Conservation (phyloP, 2,113 vertebrate genomes). For the Bagarius yarrelli region DNA sequence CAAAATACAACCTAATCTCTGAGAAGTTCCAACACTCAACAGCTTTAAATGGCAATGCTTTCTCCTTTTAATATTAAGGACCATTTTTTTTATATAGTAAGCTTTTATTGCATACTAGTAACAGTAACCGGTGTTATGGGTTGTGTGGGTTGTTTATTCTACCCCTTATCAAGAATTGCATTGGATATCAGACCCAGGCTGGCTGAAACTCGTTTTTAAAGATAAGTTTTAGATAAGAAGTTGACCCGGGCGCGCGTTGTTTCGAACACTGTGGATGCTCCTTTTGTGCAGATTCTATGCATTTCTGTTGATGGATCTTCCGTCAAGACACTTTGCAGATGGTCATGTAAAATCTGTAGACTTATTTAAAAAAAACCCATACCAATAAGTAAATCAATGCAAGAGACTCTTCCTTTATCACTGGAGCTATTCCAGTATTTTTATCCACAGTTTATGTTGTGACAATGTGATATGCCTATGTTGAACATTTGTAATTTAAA, state of each 20-base stretch:
- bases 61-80: slow-evolving; percentile 59
- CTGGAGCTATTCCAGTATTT: slow-evolving; percentile 52
- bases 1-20: slow-evolving; percentile 19
- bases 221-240: slow-evolving; percentile 56
- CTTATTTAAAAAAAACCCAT: slow-evolving; percentile 61
- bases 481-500: slow-evolving; percentile 73
- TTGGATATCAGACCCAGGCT: slow-evolving; percentile 41
- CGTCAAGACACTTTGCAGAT: slow-evolving; percentile 37
- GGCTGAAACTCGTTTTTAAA: slow-evolving; percentile 52
- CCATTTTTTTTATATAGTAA: slow-evolving; percentile 68
- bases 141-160: slow-evolving; percentile 36
- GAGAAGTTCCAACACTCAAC: slow-evolving; percentile 24
- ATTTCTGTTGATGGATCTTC: slow-evolving; percentile 58
- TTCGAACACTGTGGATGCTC: slow-evolving; percentile 61
- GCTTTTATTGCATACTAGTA: slow-evolving; percentile 68
- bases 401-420: slow-evolving; percentile 55
- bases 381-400: slow-evolving; percentile 53
- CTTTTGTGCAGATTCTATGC: slow-evolving; percentile 55
- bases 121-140: slow-evolving; percentile 37
- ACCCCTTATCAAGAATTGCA: slow-evolving; percentile 14
- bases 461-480: slow-evolving; percentile 53
- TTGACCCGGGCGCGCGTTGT: slow-evolving; percentile 61
- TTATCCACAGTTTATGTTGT: slow-evolving; percentile 59
- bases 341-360: slow-evolving; percentile 56
- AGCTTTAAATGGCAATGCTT: slow-evolving; percentile 41